A percentile compares a stretch with the other conserved stretches of the same genome.
Evolutionary conservation across 1,140 invertebrate genomes (phyloP).

Genomic region (Theocolax elegans): DNA sequence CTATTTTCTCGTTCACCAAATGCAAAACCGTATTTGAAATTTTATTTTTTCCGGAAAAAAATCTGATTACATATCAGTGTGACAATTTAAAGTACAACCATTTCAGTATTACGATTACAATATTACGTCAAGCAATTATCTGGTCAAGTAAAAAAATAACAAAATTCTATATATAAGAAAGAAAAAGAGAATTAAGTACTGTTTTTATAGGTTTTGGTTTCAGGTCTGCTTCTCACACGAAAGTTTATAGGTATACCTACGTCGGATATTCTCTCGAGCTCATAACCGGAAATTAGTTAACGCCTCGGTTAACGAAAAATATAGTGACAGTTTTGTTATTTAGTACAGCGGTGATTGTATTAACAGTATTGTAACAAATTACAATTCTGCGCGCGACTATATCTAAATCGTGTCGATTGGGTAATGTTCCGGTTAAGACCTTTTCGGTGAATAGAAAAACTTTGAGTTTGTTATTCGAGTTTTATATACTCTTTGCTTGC

Average conservation of each 20-base stretch:
- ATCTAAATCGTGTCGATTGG: conserved; percentile 68
- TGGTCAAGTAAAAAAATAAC: no score
- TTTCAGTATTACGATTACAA: no score
- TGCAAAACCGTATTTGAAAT: no score
- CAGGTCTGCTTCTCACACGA: no score
- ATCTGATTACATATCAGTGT: no score
- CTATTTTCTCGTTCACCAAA: no score
- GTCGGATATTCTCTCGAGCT: not conserved
- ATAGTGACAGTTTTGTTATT: conserved; percentile 13
- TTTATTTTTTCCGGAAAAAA: no score
- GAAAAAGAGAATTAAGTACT: conserved; percentile 1
- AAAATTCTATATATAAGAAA: not conserved
- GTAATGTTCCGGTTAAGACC: conserved; percentile 65
- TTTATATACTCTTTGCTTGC: no score
- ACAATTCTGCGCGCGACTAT: conserved; percentile 25
- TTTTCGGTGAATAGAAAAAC: not conserved
- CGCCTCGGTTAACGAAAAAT: conserved; percentile 4
- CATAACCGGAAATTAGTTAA: conserved; percentile 28
- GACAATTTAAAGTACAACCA: no score
- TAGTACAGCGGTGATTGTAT: not conserved
- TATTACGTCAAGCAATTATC: no score
- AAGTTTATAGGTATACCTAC: no score
- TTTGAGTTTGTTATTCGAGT: not conserved
- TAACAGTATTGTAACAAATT: not conserved
- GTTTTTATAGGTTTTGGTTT: no score